These are phyloP conservation scores for Drosophila bocki DNA, from an alignment of 1,140 invertebrate genomes.

Conservation along the genomic window DNA sequence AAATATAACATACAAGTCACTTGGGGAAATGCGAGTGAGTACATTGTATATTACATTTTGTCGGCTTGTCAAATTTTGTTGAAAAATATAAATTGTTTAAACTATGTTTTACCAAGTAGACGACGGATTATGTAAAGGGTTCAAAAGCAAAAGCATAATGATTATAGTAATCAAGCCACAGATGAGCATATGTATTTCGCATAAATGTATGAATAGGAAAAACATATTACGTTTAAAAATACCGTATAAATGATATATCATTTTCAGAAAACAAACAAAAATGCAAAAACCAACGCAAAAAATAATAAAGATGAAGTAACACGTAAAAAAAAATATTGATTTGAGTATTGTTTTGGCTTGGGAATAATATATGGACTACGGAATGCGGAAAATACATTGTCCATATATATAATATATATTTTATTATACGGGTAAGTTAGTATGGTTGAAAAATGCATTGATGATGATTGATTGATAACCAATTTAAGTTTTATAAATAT, in stretches of 20 bases:
- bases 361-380: neutral
- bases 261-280: constrained; percentile 44
- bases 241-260: constrained; percentile 65
- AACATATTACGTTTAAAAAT: constrained; percentile 68
- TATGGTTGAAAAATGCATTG: no score
- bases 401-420: no score
- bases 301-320: constrained; percentile 63
- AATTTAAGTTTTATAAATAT: no score
- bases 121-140: constrained; percentile 62
- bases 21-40: constrained; percentile 36
- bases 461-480: no score
- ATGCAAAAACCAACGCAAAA: constrained; percentile 49
- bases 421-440: no score
- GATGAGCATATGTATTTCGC: constrained; percentile 56
- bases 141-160: constrained; percentile 50
- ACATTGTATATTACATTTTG: constrained; percentile 77
- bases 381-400: no score
- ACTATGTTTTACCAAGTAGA: constrained; percentile 72
- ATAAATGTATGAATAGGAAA: constrained; percentile 54
- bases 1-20: constrained; percentile 55
- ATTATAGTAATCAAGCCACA: constrained; percentile 58
- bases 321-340: constrained; percentile 10
- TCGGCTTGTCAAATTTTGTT: constrained; percentile 79
- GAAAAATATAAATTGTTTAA: constrained; percentile 70
- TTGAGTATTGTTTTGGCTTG: neutral